Evolutionary conservation across 2,888 invertebrate genomes (phyloP), one percentile per base, ranked within the genome.

Genomic region (Erebia aethiops): DNA sequence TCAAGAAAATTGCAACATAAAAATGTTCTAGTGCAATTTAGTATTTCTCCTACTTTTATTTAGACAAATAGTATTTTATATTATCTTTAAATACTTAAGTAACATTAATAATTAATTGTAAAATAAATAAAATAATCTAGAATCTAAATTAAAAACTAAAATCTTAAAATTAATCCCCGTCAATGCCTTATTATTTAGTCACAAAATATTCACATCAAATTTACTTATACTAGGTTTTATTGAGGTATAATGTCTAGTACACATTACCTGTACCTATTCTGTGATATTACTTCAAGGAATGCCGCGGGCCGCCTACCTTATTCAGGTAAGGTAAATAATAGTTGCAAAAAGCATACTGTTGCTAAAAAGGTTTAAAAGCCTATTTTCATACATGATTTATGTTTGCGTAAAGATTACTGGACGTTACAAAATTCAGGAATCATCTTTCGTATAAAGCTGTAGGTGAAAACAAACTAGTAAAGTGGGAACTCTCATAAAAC

Each of bases 401-500:
- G 52, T 52, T 16, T 51, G 41, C 41, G 56, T 56, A 43, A 65
- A 65, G 54, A 54, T 52, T 46, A 67, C n/a, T 58, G 52, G 54
- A 84, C 80, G 76, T 71, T 62, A 58, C 49, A 60, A 71, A 57
- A 66, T 69, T 67, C 63, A 63, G 67, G 57, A 62, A 60, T 46
- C 70, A 64, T 72, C 49, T 69, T 69, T 71, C 67, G 64, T 66
- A 70, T 71, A 67, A n/a, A 26, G 73, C 69, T 35, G 60, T 71
- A 63, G 65, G 35, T 57, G 58, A 63, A 65, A 73, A 76, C 74
- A 72, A 85, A 86, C 85, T 88, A 88, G 85, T 78, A 82, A 87
- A 90, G 89, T 88, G 84, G 81, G 81, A 88, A 89, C 86, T 88
- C 86, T 82, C 89, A 88, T 92, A 90, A 90, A 92, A 90, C 89